Conservation (phyloP, 2,888 invertebrate genomes). For the Sialis lutaria region DNA sequence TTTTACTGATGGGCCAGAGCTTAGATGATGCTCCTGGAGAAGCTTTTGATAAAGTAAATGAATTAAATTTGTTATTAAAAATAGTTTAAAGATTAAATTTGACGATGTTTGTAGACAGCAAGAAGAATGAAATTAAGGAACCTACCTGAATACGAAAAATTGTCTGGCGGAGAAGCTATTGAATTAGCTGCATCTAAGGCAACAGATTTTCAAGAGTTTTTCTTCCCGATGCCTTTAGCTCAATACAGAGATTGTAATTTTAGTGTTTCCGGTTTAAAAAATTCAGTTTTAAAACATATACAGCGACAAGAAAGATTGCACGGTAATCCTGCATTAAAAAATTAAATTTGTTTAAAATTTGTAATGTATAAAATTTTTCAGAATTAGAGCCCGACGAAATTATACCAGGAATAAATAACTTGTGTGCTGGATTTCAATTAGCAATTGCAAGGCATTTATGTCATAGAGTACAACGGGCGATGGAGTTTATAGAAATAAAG, state of each 20-base stretch:
- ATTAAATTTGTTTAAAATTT: not conserved
- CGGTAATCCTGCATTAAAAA: conserved; percentile 16
- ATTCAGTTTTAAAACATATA: conserved; percentile 35
- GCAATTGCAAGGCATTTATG: conserved; percentile 61
- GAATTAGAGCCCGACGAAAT: conserved; percentile 45
- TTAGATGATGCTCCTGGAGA: conserved; percentile 87
- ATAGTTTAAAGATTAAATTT: not conserved
- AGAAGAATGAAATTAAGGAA: conserved; percentile 69
- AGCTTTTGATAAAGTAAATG: conserved; percentile 69
- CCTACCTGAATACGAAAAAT: conserved; percentile 48
- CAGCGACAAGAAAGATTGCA: conserved; percentile 37
- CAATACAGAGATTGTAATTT: conserved; percentile 68
- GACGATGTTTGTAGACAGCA: conserved; percentile 36
- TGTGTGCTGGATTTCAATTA: conserved; percentile 75
- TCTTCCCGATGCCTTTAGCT: conserved; percentile 47
- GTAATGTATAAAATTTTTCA: conserved; percentile 13
- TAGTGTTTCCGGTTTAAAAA: conserved; percentile 73
- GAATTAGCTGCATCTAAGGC: conserved; percentile 59
- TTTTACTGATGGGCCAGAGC: conserved; percentile 60
- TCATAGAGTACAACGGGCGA: conserved; percentile 66
- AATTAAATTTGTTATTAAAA: not conserved
- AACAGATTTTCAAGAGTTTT: conserved; percentile 42
- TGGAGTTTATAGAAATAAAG: conserved; percentile 47
- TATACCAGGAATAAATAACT: conserved; percentile 56
- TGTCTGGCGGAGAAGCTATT: conserved; percentile 74